These are phyloP conservation scores for Sylvicapra grimmia DNA, from an alignment of 2,113 vertebrate species.

Conservation along the genomic window DNA sequence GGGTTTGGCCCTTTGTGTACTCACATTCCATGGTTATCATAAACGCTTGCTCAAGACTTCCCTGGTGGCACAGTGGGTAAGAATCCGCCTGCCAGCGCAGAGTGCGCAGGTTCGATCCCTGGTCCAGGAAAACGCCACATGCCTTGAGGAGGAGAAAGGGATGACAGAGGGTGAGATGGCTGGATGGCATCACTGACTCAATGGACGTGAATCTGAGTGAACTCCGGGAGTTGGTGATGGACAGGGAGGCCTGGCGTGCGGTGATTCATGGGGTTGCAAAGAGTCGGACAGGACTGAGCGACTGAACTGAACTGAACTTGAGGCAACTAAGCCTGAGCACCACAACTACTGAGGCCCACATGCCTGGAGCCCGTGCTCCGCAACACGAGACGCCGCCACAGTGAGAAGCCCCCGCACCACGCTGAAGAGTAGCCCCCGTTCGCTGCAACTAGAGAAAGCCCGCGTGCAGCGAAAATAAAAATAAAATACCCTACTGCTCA, in stretches of 20 bases:
- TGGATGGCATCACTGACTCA: too few species aligned
- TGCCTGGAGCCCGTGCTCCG: neutral
- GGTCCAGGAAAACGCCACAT: neutral
- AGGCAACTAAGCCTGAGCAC: neutral
- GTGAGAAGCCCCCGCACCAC: neutral
- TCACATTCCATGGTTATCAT: neutral
- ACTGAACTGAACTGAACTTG: neutral
- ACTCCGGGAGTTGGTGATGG: too few species aligned
- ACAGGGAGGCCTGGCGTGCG: too few species aligned
- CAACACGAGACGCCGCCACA: fast-evolving
- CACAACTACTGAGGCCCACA: neutral
- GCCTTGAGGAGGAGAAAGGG: too few species aligned
- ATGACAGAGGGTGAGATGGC: too few species aligned
- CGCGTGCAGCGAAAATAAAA: neutral
- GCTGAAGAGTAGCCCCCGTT: neutral
- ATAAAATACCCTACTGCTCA: neutral
- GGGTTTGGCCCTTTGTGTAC: neutral
- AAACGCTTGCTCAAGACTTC: neutral
- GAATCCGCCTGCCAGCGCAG: neutral
- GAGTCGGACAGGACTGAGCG: too few species aligned
- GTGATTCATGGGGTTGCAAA: too few species aligned
- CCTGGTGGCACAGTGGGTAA: neutral
- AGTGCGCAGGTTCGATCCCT: neutral
- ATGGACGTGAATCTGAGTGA: too few species aligned
- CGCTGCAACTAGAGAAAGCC: neutral